These are phyloP conservation scores for Globodera ellingtonae DNA, from an alignment of 1,140 invertebrate genomes.

Conservation along the genomic window DNA sequence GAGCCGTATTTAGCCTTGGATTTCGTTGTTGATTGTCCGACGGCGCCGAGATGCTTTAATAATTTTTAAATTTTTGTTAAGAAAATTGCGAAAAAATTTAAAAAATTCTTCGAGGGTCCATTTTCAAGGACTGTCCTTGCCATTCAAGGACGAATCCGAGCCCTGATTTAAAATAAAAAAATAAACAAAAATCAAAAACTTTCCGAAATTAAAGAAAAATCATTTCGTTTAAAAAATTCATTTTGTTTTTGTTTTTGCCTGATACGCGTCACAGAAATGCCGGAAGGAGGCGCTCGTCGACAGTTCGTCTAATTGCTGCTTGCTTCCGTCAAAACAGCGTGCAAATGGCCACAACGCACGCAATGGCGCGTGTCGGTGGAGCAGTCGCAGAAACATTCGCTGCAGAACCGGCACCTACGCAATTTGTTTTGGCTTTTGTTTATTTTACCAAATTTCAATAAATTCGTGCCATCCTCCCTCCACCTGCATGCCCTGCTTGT, in stretches of 20 bases:
- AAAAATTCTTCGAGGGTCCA: no score
- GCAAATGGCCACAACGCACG: conserved; percentile 61
- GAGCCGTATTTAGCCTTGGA: no score
- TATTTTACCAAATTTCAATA: not conserved
- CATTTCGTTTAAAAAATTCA: not conserved
- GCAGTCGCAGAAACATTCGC: conserved; percentile 52
- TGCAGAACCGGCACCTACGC: conserved; percentile 47
- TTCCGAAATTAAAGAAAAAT: not conserved
- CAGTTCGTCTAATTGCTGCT: conserved; percentile 20
- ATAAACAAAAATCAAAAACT: conserved; percentile 26
- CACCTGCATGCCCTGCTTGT: conserved; percentile 61
- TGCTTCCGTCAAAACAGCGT: conserved; percentile 46
- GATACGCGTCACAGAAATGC: not conserved
- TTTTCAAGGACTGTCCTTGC: no score
- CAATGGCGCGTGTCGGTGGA: conserved; percentile 54
- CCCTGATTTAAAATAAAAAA: no score
- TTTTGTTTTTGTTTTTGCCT: not conserved
- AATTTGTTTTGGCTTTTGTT: not conserved
- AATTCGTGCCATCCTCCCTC: conserved; percentile 41
- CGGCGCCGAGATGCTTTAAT: no score
- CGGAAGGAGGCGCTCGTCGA: conserved; percentile 6
- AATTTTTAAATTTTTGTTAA: no score
- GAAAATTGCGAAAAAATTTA: no score
- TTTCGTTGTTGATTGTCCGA: no score
- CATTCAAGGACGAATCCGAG: no score